Percentiles rank a stretch among this genome's conserved stretches.
Evolutionary conservation across 2,113 vertebrate species (phyloP).

Genomic region (Isurus oxyrinchus): DNA sequence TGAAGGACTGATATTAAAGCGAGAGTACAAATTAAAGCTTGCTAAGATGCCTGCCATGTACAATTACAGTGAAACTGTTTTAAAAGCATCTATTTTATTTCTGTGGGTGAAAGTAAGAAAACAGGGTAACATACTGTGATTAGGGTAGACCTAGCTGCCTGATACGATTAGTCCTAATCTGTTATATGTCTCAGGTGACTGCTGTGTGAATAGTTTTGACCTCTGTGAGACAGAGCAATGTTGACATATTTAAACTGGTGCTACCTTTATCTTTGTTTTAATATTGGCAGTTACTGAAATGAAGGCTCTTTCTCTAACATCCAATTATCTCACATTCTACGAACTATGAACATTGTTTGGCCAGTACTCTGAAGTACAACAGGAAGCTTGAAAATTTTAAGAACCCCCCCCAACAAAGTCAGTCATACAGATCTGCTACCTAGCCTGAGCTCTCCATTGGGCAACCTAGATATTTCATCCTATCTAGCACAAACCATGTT

Average conservation of each 20-base stretch:
- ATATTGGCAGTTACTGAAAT: not conserved
- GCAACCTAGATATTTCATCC: not conserved
- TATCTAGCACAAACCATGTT: not conserved
- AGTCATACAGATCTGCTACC: not conserved
- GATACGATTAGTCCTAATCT: slow-evolving; percentile 58
- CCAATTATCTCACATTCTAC: not conserved
- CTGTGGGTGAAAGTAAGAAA: slow-evolving; percentile 72
- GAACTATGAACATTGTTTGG: not conserved
- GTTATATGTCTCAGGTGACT: slow-evolving; percentile 46
- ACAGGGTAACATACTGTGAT: slow-evolving; percentile 66
- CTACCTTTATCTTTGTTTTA: not conserved
- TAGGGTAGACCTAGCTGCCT: slow-evolving; percentile 65
- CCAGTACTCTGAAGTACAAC: not conserved
- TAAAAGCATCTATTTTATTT: slow-evolving; percentile 63
- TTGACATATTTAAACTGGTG: not conserved
- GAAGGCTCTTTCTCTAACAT: not conserved
- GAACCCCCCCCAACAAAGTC: not conserved
- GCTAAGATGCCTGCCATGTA: slow-evolving; percentile 62
- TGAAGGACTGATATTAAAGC: slow-evolving; percentile 54
- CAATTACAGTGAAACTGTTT: slow-evolving; percentile 59
- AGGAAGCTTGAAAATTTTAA: not conserved
- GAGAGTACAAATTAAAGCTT: slow-evolving; percentile 60
- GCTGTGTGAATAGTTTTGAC: slow-evolving; percentile 1
- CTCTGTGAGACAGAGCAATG: not conserved
- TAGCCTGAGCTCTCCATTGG: not conserved